Evolutionary conservation across 2,888 invertebrate species (phyloP).

Genomic region (Argynnis bischoffii): DNA sequence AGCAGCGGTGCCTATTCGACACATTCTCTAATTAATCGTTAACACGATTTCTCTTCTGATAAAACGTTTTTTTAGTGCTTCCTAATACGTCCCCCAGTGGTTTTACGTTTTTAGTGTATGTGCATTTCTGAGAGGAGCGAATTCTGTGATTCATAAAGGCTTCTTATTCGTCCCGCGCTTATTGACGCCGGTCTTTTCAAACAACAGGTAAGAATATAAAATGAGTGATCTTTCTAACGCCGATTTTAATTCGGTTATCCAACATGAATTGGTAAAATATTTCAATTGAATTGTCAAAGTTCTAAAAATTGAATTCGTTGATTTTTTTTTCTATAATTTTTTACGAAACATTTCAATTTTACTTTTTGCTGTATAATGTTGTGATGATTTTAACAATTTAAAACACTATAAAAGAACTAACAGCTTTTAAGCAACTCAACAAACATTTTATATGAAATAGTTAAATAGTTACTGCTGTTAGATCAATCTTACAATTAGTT

Average conservation of each 20-base stretch:
- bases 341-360: too few species aligned
- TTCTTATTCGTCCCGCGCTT: constrained; percentile 51
- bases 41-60: constrained; percentile 29
- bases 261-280: background rate
- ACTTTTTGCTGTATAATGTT: too few species aligned
- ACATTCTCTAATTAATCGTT: constrained; percentile 41
- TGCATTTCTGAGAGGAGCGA: constrained; percentile 51
- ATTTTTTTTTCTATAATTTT: too few species aligned
- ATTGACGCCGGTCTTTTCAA: constrained; percentile 60
- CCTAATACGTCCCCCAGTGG: constrained; percentile 31
- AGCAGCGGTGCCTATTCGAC: constrained; percentile 63
- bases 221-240: constrained; percentile 17
- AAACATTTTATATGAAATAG: background rate
- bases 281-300: background rate
- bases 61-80: constrained; percentile 37
- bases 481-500: constrained; percentile 6
- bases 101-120: constrained; percentile 52
- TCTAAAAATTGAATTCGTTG: too few species aligned
- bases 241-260: constrained; percentile 7
- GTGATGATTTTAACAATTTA: too few species aligned
- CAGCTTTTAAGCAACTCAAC: too few species aligned
- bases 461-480: constrained; percentile 14
- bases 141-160: constrained; percentile 56
- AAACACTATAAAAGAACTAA: too few species aligned
- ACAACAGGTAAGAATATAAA: constrained; percentile 62